A percentile compares a stretch with the other conserved stretches of the same genome.
Conservation (phyloP, 2,113 vertebrate species). For the Acrocephalus kingi region DNA sequence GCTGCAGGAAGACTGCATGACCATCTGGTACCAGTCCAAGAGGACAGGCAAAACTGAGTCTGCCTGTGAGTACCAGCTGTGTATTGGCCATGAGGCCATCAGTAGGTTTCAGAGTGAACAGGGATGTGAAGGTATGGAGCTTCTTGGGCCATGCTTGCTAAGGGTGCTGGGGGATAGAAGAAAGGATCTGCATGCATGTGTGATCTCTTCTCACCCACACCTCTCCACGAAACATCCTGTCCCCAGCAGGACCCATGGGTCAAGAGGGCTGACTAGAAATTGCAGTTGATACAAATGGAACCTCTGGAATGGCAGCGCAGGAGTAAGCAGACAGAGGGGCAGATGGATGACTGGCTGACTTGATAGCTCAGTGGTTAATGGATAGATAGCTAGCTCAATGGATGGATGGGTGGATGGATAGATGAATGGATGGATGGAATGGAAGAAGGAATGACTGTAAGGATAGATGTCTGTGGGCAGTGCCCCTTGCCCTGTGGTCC, state of each 20-base stretch:
- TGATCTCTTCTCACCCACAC: background rate
- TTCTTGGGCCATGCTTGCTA: background rate
- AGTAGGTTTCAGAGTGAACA: background rate
- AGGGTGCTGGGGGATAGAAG: background rate
- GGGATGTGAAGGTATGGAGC: background rate
- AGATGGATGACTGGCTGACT: background rate
- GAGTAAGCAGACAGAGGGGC: background rate
- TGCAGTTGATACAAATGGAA: background rate
- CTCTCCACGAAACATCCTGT: background rate
- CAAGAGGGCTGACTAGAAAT: background rate
- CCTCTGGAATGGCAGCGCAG: accelerated
- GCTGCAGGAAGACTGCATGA: slow-evolving; percentile 90
- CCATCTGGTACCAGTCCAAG: slow-evolving; percentile 91
- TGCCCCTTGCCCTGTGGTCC: background rate
- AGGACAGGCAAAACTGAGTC: slow-evolving; percentile 82
- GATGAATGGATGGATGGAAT: background rate
- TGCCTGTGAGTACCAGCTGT: slow-evolving; percentile 80
- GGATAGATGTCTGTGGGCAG: background rate
- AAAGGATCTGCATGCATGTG: background rate
- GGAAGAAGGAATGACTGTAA: background rate
- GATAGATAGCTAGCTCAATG: background rate
- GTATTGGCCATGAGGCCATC: background rate
- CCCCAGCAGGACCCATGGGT: background rate
- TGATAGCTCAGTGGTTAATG: background rate
- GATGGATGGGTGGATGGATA: background rate